Evolutionary conservation across 2,113 vertebrate genomes (phyloP).

Genomic region (Cathartes aura): DNA sequence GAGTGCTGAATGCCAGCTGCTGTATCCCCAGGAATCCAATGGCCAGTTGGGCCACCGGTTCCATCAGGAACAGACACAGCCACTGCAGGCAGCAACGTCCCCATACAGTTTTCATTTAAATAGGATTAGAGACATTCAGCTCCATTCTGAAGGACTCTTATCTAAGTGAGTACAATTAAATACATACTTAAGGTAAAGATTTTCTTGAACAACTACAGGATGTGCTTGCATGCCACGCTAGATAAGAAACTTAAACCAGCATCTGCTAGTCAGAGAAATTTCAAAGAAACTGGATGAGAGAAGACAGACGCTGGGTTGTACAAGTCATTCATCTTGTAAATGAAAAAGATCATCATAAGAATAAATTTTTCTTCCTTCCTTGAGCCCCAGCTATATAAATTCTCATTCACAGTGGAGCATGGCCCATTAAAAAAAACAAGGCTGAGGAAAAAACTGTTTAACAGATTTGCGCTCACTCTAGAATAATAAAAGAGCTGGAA

Average conservation of each 20-base stretch:
- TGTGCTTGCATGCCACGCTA: not conserved
- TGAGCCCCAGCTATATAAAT: not conserved
- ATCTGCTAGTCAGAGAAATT: not conserved
- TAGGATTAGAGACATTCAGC: not conserved
- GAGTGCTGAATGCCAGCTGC: not conserved
- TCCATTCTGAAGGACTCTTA: not conserved
- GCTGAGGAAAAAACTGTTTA: not conserved
- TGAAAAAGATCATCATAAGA: not conserved
- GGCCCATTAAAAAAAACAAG: not conserved
- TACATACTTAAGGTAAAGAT: not conserved
- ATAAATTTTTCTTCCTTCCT: not conserved
- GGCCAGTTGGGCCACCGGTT: not conserved
- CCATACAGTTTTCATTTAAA: not conserved
- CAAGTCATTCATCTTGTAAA: not conserved
- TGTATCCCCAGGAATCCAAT: not conserved
- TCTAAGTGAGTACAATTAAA: not conserved
- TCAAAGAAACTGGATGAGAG: not conserved
- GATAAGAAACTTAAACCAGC: not conserved
- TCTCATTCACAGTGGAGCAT: not conserved
- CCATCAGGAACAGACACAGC: not conserved
- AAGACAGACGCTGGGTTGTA: not conserved
- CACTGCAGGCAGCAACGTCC: not conserved
- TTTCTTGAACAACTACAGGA: not conserved
- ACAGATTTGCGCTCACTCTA: not conserved
- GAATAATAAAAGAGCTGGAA: not conserved